These are phyloP conservation scores for Cinara cedri DNA, from an alignment of 2,888 invertebrate genomes.

Conservation along the genomic window DNA sequence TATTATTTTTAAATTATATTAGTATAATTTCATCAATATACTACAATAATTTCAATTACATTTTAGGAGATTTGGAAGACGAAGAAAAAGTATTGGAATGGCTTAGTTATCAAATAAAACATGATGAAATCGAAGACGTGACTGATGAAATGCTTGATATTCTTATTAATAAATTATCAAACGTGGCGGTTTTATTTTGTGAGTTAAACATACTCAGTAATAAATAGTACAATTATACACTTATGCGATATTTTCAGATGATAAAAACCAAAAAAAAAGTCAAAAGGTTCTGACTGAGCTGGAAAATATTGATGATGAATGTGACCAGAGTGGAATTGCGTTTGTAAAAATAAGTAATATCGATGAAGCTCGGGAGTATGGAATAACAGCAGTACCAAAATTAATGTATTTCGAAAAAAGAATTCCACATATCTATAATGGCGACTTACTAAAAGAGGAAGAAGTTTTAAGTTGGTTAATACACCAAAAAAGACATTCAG, in stretches of 20 bases:
- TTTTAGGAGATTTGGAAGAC: constrained; percentile 76
- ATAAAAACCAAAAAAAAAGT: constrained; percentile 86
- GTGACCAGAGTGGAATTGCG: constrained; percentile 84
- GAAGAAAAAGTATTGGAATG: constrained; percentile 87
- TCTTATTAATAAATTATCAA: constrained; percentile 84
- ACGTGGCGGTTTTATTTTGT: constrained; percentile 92
- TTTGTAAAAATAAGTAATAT: constrained; percentile 92
- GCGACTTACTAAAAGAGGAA: constrained; percentile 88
- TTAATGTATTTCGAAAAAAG: constrained; percentile 73
- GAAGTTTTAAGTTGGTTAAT: constrained; percentile 87
- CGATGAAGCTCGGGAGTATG: constrained; percentile 88
- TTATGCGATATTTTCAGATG: constrained; percentile 68
- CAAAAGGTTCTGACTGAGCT: constrained; percentile 84
- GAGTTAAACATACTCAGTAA: constrained; percentile 64
- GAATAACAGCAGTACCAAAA: constrained; percentile 85
- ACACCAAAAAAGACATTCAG: constrained; percentile 87
- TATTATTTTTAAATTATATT: no score
- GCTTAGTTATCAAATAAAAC: constrained; percentile 83
- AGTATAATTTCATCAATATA: not conserved
- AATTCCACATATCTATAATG: constrained; percentile 66
- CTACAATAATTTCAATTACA: not conserved
- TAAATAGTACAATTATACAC: not conserved
- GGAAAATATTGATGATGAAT: constrained; percentile 93
- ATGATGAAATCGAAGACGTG: constrained; percentile 91
- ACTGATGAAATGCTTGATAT: constrained; percentile 93